These are phyloP conservation scores for Hofmannophila pseudospretella DNA, from an alignment of 2,888 invertebrate species.

Conservation along the genomic window DNA sequence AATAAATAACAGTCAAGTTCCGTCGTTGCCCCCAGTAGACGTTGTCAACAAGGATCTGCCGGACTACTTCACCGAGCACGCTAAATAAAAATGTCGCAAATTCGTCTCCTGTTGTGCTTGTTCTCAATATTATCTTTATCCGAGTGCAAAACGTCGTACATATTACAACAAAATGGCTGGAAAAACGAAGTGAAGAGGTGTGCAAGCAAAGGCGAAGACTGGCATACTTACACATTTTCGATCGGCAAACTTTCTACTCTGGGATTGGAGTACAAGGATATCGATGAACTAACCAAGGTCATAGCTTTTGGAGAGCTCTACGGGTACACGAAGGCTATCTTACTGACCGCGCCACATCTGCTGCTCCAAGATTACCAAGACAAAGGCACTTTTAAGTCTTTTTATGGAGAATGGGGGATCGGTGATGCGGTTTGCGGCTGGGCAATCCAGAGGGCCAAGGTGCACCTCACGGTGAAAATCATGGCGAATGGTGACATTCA, in stretches of 20 bases:
- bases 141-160: too few species aligned
- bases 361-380: background rate
- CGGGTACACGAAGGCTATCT: too few species aligned
- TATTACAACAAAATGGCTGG: too few species aligned
- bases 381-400: background rate
- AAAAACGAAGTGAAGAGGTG: background rate
- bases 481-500: background rate
- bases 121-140: too few species aligned
- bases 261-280: background rate
- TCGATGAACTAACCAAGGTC: background rate
- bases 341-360: background rate
- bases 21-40: too few species aligned
- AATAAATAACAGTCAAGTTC: too few species aligned
- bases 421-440: conserved; percentile 2
- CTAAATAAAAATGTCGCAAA: too few species aligned
- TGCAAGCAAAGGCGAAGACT: background rate
- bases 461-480: background rate
- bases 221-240: background rate
- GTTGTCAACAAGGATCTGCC: too few species aligned
- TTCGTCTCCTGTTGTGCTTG: too few species aligned
- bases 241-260: background rate
- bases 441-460: background rate
- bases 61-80: too few species aligned
- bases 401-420: background rate
- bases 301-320: background rate